Conservation (phyloP, 1,140 invertebrate species). For the Trypoxylus dichotomus region DNA sequence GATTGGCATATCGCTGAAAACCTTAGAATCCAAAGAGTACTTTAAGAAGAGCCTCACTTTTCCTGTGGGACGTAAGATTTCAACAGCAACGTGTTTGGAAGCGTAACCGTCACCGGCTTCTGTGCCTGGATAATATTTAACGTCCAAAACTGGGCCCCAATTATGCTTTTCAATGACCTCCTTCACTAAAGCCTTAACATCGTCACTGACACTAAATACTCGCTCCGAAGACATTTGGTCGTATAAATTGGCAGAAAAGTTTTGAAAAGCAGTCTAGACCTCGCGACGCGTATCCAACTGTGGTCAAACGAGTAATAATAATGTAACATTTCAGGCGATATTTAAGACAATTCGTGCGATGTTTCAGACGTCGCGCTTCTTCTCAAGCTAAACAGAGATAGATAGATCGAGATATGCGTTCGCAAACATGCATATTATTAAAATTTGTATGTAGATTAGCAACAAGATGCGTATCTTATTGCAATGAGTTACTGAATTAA, state of each 20-base stretch:
- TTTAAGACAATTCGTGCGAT: no score
- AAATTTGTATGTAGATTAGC: no score
- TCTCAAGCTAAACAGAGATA: background rate
- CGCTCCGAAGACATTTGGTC: background rate
- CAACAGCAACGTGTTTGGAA: background rate
- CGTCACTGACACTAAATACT: background rate
- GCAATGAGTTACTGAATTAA: no score
- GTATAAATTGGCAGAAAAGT: no score
- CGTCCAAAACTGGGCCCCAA: background rate
- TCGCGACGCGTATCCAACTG: no score
- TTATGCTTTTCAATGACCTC: background rate
- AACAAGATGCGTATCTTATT: no score
- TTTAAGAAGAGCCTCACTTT: background rate
- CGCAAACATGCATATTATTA: background rate
- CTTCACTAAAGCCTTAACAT: background rate
- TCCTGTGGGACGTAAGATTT: background rate
- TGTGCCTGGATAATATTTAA: background rate
- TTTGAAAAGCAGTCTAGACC: background rate
- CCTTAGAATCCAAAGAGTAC: background rate
- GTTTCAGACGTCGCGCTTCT: background rate
- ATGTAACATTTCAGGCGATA: no score
- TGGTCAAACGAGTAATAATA: no score
- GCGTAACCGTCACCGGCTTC: background rate
- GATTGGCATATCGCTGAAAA: background rate
- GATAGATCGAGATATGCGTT: background rate